Percentiles rank a stretch among this genome's conserved stretches.
phyloP scores from a whole-genome alignment of 2,113 vertebrate species.

The Stigmatopora nigra region DNA sequence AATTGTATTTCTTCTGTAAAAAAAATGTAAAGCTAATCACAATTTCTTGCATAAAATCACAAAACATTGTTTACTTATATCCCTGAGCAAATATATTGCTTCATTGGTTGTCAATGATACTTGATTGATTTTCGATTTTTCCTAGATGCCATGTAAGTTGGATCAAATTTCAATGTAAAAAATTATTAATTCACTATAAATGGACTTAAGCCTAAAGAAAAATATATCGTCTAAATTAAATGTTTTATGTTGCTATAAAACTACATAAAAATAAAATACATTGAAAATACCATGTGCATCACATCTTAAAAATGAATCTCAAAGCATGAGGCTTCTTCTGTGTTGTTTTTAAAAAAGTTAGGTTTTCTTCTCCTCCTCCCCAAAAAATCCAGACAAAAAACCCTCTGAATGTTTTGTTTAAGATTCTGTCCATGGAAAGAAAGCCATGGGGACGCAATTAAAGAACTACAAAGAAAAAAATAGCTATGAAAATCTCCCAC shows the following conservation, averaged over 20 bases:
- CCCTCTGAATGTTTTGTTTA: constrained; percentile 66
- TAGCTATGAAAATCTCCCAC: constrained; percentile 73
- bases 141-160: background rate
- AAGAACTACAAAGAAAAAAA: constrained; percentile 77
- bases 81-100: background rate
- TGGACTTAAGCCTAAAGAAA: background rate
- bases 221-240: background rate
- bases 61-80: background rate
- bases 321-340: constrained; percentile 33
- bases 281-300: constrained; percentile 6
- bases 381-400: constrained; percentile 44
- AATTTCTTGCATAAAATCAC: background rate
- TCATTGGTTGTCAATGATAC: background rate
- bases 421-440: constrained; percentile 72
- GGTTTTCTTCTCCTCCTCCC: constrained; percentile 37
- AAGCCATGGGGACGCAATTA: constrained; percentile 78
- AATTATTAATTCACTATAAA: background rate
- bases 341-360: constrained; percentile 54
- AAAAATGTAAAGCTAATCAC: background rate
- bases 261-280: background rate
- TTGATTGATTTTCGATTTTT: background rate
- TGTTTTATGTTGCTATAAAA: background rate
- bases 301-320: constrained; percentile 7
- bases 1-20: background rate
- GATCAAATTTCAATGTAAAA: background rate